phyloP scores from a whole-genome alignment of 2,113 vertebrate genomes.

The Perca schrenkii region DNA sequence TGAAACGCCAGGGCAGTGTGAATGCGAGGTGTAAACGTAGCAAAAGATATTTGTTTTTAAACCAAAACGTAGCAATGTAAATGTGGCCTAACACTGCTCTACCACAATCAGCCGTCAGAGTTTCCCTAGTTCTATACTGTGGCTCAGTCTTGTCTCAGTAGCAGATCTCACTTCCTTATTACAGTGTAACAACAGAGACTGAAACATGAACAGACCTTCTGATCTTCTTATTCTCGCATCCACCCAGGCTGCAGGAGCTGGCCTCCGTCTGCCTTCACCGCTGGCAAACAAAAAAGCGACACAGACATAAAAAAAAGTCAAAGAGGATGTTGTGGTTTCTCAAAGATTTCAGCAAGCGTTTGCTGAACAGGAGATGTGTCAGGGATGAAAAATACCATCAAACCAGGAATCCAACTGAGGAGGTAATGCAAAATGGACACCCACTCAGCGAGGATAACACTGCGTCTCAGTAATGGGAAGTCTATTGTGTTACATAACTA shows the following conservation, averaged over 20 bases:
- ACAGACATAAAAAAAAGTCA: not conserved
- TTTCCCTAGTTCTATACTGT: not conserved
- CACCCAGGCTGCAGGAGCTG: conserved; percentile 12
- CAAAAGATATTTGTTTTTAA: too few species aligned
- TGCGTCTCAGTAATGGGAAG: not conserved
- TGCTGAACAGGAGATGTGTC: conserved; percentile 25
- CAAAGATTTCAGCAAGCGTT: conserved; percentile 10
- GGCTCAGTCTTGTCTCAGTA: not conserved
- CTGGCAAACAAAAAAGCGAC: conserved; percentile 4
- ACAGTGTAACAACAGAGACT: not conserved
- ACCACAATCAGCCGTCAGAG: not conserved
- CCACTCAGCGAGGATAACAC: conserved; percentile 17
- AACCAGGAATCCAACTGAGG: conserved; percentile 19
- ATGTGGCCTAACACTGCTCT: not conserved
- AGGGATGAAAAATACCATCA: conserved; percentile 36
- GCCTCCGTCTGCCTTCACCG: conserved; percentile 29
- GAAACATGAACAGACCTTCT: not conserved
- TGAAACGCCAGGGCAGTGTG: too few species aligned
- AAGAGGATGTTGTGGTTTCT: conserved; percentile 10
- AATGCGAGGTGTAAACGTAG: too few species aligned
- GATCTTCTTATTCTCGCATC: conserved; percentile 18
- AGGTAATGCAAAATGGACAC: conserved; percentile 29
- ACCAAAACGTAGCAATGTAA: too few species aligned
- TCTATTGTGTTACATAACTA: conserved; percentile 45
- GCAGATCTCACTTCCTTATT: conserved; percentile 17